phyloP scores from a whole-genome alignment of 2,113 vertebrate species.

The Macquaria ambigua region DNA sequence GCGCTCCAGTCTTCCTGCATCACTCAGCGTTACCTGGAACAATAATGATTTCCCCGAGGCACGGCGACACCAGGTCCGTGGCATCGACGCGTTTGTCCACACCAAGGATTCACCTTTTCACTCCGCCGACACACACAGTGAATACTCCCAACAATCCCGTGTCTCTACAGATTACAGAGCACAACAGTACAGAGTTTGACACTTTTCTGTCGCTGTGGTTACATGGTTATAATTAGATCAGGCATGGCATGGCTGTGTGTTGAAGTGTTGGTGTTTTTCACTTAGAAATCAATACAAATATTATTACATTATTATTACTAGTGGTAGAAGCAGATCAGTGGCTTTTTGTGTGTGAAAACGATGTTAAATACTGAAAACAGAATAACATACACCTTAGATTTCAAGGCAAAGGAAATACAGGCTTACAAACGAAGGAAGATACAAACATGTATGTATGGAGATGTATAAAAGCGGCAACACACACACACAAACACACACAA shows the following conservation, averaged over 20 bases:
- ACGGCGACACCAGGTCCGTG: constrained; percentile 22
- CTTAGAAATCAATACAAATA: not conserved
- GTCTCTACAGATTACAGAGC: constrained; percentile 18
- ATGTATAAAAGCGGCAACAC: not conserved
- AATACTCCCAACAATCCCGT: not conserved
- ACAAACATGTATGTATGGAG: not conserved
- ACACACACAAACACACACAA: not conserved
- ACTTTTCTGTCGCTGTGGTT: constrained; percentile 25
- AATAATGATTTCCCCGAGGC: constrained; percentile 70
- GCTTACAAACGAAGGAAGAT: not conserved
- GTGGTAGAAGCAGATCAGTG: not conserved
- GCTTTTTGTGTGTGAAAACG: not conserved
- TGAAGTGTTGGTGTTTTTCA: not conserved
- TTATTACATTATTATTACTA: not conserved
- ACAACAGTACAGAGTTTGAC: constrained; percentile 8
- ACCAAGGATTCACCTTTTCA: constrained; percentile 16
- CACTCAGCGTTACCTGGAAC: constrained; percentile 60
- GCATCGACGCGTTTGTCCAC: constrained; percentile 38
- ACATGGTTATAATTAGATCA: constrained; percentile 10
- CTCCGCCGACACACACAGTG: not conserved
- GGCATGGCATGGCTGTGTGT: not conserved
- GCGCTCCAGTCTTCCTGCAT: constrained; percentile 43
- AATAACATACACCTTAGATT: not conserved
- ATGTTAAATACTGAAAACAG: not conserved
- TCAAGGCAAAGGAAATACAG: not conserved